Evolutionary conservation across 2,888 invertebrate genomes (phyloP), one percentile per base, ranked within the genome.

Genomic region (Flexamia atlantica): DNA sequence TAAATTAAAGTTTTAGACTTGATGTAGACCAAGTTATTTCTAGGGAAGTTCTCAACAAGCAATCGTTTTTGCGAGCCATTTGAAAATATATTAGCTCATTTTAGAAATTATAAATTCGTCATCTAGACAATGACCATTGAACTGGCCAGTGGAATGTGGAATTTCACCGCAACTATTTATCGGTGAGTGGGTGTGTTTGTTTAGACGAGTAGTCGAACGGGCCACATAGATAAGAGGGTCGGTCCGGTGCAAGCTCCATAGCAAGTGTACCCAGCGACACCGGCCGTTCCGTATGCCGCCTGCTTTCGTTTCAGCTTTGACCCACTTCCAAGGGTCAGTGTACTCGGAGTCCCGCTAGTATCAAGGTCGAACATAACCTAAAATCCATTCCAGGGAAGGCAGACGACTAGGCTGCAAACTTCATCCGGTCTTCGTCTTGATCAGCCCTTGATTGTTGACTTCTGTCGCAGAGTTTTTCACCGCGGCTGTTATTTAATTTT

Each of bases 321-420:
- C 53, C 53, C 23, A 53, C 53, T 53, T 53, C 53, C 20, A 3
- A 53, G 53, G 53, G 50, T 53, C 53, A 53, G 1, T 53, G 53
- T 46, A 53, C 53, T 53, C 30, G 28, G 25, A 0, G 17, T 28
- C 14, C 28, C 28, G 28, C 64, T 4, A 28, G 1, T 64, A 23
- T 30, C 64, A 64, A 64, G 64, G 64, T 12, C 64, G n/a, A 57
- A 30, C 64, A 64, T 64, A 64, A 64, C 64, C 64, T 64, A 64
- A 23, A 7, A 64, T 30, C 5, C n/a, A n/a, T n/a, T n/a, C n/a
- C n/a, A n/a, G n/a, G n/a, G n/a, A n/a, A n/a, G n/a, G n/a, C n/a
- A n/a, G n/a, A n/a, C n/a, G n/a, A 14, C n/a, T 7, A 64, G 5
- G 1, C 14, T 2, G 46, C 12, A 46, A 4, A 46, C 12, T 46